Evolutionary conservation across 1,140 invertebrate genomes (phyloP), one percentile per base, ranked within the genome.

Genomic region (Trichoplusia ni): DNA sequence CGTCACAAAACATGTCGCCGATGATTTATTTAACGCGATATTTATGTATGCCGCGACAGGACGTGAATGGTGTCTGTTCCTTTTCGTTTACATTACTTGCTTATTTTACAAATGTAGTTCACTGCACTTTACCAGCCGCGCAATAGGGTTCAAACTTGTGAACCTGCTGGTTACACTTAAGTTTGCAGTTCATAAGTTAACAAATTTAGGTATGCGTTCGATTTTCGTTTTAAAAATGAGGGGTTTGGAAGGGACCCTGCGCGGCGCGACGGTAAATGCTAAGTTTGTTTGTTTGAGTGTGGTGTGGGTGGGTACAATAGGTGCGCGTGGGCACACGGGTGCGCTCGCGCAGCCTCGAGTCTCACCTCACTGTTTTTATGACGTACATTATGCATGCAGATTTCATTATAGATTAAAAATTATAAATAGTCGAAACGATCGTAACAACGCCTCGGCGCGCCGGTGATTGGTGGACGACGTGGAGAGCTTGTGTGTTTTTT

Each of bases 21-120:
- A 82, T 85, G 82, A 85, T 85, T 85, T 85, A 85, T 83, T 85
- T 83, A 77, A 75, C 75, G 71, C 70, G 63, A 75, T 81, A 77
- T 79, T 83, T 83, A 77, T 79, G 72, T 79, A 75, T 46, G 58
- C 62, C 53, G 62, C 66, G 61, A 71, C 76, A 77, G 75, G 75
- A 78, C 73, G 71, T 75, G 75, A 70, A 71, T 66, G 67, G 63
- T 60, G 71, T 70, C 77, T 75, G 77, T 69, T 72, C 68, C 35
- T 69, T 71, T 73, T 66, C 66, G 71, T 76, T 79, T 79, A 79
- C 73, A 79, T 76, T 73, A 71, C 68, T 23, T 42, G 31, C 65
- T 51, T 9, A 61, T 44, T 37, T 35, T 44, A 21, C 49, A 5
- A 18, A 16, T 18, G 25, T 27, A n/a, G 4, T 31, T 8, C 9